phyloP scores from a whole-genome alignment of 2,888 invertebrate genomes.

The Volucella bombylans region DNA sequence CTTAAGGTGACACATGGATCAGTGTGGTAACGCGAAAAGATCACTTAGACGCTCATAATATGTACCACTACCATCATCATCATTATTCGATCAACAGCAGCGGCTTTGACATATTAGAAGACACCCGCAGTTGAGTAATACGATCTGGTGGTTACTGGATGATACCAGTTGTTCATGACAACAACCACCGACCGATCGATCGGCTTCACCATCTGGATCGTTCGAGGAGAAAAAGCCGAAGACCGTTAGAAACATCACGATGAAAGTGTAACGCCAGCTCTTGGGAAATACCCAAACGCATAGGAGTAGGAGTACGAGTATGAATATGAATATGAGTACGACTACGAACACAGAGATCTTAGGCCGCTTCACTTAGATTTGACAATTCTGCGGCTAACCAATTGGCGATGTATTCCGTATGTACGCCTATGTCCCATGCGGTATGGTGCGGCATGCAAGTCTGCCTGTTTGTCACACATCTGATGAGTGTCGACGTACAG shows the following conservation, averaged over 20 bases:
- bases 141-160: slow-evolving; percentile 43
- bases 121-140: slow-evolving; percentile 64
- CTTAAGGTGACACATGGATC: slow-evolving; percentile 51
- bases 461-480: slow-evolving; percentile 49
- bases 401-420: slow-evolving; percentile 53
- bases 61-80: slow-evolving; percentile 8
- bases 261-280: slow-evolving; percentile 71
- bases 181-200: slow-evolving; percentile 11
- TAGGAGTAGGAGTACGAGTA: no score
- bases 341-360: slow-evolving; percentile 12
- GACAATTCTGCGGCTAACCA: slow-evolving; percentile 65
- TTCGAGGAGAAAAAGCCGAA: slow-evolving; percentile 58
- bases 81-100: slow-evolving; percentile 17
- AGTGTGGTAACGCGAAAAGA: slow-evolving; percentile 39
- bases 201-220: slow-evolving; percentile 64
- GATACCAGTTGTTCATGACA: slow-evolving; percentile 48
- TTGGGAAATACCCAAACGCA: slow-evolving; percentile 47
- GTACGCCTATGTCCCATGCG: slow-evolving; percentile 26
- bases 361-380: slow-evolving; percentile 57
- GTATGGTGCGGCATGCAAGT: slow-evolving; percentile 23
- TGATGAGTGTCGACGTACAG: slow-evolving; percentile 56
- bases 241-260: slow-evolving; percentile 66
- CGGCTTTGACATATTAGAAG: slow-evolving; percentile 67
- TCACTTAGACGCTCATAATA: slow-evolving; percentile 53
- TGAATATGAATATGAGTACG: no score